phyloP scores from a whole-genome alignment of 37 sponge, comb jelly and placozoan genomes.

The Agelas oroides region DNA sequence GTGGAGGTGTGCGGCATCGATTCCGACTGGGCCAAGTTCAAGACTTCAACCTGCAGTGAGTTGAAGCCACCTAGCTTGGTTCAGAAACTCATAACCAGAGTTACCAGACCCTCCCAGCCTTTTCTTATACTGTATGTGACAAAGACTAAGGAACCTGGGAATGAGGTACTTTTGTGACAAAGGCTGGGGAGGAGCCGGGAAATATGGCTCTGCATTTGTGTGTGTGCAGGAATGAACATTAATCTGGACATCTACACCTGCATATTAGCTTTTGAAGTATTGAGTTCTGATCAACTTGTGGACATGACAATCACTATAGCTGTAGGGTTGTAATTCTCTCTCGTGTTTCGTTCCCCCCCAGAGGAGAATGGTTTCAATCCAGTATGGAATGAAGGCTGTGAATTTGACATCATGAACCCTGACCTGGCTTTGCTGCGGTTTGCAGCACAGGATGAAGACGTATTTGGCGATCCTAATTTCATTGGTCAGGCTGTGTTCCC shows the following conservation, averaged over 20 bases:
- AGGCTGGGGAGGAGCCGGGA: no score
- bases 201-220: no score
- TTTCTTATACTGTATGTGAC: no score
- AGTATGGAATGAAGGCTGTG: constrained; percentile 86
- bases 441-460: constrained; percentile 89
- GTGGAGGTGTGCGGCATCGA: constrained; percentile 88
- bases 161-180: no score
- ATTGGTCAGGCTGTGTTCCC: constrained; percentile 95
- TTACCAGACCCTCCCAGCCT: no score
- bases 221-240: no score
- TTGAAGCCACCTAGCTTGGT: no score
- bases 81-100: no score
- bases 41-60: constrained; percentile 80
- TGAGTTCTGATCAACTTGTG: no score
- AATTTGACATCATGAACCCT: constrained; percentile 89
- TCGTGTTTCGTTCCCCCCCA: constrained; percentile 21
- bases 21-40: constrained; percentile 76
- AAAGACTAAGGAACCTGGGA: no score
- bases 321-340: not conserved
- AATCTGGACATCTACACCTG: no score
- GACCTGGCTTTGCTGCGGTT: constrained; percentile 93
- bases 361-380: constrained; percentile 96
- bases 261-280: no score
- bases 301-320: not conserved
- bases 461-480: constrained; percentile 97